Evolutionary conservation across 2,113 vertebrate species (phyloP), one percentile per base, ranked within the genome.

Genomic region (Phalacrocorax aristotelis): DNA sequence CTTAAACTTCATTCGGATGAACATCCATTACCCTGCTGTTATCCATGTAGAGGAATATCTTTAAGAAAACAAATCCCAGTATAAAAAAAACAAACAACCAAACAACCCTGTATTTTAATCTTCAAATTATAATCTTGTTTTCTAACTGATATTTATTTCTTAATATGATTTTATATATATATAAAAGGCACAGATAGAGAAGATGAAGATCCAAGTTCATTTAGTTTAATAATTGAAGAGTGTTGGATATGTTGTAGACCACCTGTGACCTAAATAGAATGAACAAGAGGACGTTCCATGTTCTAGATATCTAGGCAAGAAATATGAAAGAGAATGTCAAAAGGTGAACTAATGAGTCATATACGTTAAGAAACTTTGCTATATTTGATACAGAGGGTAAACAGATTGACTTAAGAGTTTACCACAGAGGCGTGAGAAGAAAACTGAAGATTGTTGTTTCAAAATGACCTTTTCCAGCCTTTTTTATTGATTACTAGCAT

Each of bases 401-500:
- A 91, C 72, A 94, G 95, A 95, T 94, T 94, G 94, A 82, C 17
- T 93, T 61, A 51, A 76, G 65, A 62, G 74, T 69, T 95, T 94
- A 91, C 77, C 46, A 69, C 87, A 75, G n/a, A 95, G 80, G 94
- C 80, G 87, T 69, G 87, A 95, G 70, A 95, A 94, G 87, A 97
- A 97, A 94, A 88, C 93, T 90, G 89, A 95, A 93, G 62, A 87
- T 57, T 92, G 91, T 93, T 95, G 79, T 89, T 93, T 91, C 16
- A 79, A 96, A 95, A 89, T 82, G 23, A 82, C 94, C 70, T 89
- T 96, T 96, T 96, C 64, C 78, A 91, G 87, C 36, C 66, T 91
- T 89, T 94, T 87, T 87, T 89, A 57, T 97, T 96, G 95, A 97
- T 93, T 92, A 77, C 66, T 85, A 93, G 77, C 91, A 91, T 92